Base-by-base conservation (phyloP, 2,888 invertebrate genomes). In the Campopleginae sp. region DNA sequence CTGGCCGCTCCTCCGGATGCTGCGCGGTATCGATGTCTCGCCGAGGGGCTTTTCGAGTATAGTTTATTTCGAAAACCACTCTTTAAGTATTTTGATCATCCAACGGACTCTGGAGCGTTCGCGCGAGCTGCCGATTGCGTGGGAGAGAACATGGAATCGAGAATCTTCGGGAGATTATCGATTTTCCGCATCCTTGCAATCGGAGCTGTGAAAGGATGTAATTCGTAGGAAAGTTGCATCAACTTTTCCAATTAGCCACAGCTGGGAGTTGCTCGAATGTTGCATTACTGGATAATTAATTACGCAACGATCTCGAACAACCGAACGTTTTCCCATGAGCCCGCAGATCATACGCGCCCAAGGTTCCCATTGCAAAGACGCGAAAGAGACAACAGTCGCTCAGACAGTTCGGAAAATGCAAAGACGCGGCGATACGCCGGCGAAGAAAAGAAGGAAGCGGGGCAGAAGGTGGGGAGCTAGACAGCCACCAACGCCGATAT, bases 21-120 rank as follows among this genome's bases (percentile, higher is more conserved):
- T 61, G 68, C 42, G 71, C 42, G 71, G 66, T 80, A 80, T 82
- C 82, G 79, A 80, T 85, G 71, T 82, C 75, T 58, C 80, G 74
- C 74, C 70, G 27, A 38, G 63, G 70, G 44, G 58, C 68, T 48
- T 42, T 78, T 44, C 61, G 31, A 46, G 17, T 46, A n/a, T n/a
- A 42, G n/a, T 46, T 19, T n/a, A n/a, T n/a, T 46, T 42, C 19
- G 19, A 19, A 19, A 42, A 23, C 19, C 44, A 12, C 33, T 23
- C 66, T 17, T 44, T 66, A n/a, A 27, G 51, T 38, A 68, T 42
- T 54, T 54, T 66, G 31, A 14, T 58, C 19, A 63, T 71, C 33
- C 58, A 33, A 27, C 27, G 14, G 58, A 8, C 1, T 23, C 33
- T 19, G 48, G 33, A 17, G 6, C 44, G 42, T 61, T 70, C 8